These are phyloP conservation scores for Aporophyla lueneburgensis DNA, from an alignment of 2,888 invertebrate genomes.

Conservation along the genomic window DNA sequence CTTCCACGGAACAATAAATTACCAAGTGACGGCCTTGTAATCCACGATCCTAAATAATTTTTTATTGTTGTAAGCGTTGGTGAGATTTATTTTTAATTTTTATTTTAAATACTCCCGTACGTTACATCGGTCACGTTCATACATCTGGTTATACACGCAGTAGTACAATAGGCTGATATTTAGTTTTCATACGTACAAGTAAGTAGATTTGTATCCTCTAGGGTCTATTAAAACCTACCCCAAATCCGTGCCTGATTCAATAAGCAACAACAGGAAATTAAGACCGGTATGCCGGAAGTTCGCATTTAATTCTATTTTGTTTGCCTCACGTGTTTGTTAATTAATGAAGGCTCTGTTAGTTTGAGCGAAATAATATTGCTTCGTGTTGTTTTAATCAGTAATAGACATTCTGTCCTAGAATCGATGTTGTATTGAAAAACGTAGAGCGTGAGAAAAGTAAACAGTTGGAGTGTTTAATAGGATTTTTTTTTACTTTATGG, in stretches of 20 bases:
- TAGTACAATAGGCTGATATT: neutral
- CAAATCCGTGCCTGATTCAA: constrained; percentile 14
- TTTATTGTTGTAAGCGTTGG: too few relatives aligned
- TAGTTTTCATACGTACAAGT: neutral
- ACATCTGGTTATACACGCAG: too few relatives aligned
- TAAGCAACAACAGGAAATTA: constrained; percentile 49
- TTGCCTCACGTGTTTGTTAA: constrained; percentile 16
- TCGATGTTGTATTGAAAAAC: neutral
- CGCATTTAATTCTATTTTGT: constrained; percentile 33
- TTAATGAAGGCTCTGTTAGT: constrained; percentile 34
- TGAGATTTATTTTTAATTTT: too few relatives aligned
- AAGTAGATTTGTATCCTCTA: too few relatives aligned
- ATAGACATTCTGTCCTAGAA: neutral
- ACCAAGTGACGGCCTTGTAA: too few relatives aligned
- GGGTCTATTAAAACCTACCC: neutral
- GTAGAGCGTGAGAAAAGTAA: neutral
- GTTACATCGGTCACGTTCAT: too few relatives aligned
- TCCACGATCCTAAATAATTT: too few relatives aligned
- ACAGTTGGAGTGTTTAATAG: too few relatives aligned
- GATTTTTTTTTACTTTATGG: too few relatives aligned
- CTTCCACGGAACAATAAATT: too few relatives aligned
- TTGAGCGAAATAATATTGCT: constrained; percentile 29
- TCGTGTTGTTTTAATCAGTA: neutral
- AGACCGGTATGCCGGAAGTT: constrained; percentile 18
- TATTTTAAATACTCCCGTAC: too few relatives aligned